A percentile compares a stretch with the other conserved stretches of the same genome.
Evolutionary conservation across 2,113 vertebrate species (phyloP).

Genomic region (Oceanodroma tethys): DNA sequence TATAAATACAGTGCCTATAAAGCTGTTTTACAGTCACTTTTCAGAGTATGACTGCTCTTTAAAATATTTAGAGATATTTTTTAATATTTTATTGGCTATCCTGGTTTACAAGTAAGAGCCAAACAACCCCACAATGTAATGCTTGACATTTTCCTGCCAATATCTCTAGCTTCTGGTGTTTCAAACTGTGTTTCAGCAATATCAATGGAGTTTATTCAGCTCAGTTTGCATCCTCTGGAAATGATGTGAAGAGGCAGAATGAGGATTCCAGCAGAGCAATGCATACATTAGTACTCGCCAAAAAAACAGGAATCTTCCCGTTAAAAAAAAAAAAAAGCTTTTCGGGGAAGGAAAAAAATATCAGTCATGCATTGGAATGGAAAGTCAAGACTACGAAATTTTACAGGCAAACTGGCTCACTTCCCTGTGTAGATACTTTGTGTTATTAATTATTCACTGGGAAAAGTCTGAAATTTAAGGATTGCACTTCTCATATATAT

Average conservation of each 20-base stretch:
- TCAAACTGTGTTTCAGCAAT: not conserved
- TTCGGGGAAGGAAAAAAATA: not conserved
- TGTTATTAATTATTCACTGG: not conserved
- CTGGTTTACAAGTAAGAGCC: not conserved
- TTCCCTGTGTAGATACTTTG: not conserved
- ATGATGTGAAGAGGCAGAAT: not conserved
- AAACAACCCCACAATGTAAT: not conserved
- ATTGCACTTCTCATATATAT: not conserved
- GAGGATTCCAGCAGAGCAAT: not conserved
- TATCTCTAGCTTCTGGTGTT: not conserved
- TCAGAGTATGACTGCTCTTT: not conserved
- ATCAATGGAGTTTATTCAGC: not conserved
- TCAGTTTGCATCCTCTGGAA: not conserved
- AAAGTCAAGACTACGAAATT: not conserved
- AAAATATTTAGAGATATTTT: slow-evolving; percentile 25
- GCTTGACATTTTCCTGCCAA: not conserved
- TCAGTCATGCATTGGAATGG: not conserved
- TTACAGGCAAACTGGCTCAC: not conserved
- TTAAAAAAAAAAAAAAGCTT: not conserved
- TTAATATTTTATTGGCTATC: slow-evolving; percentile 16
- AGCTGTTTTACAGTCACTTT: not conserved
- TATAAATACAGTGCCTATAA: not conserved
- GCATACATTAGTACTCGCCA: not conserved
- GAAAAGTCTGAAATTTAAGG: not conserved
- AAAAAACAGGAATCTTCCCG: not conserved